Percentiles rank a stretch among this genome's conserved stretches.
phyloP scores from a whole-genome alignment of 2,113 vertebrate genomes.

The Oreotrochilus melanogaster region DNA sequence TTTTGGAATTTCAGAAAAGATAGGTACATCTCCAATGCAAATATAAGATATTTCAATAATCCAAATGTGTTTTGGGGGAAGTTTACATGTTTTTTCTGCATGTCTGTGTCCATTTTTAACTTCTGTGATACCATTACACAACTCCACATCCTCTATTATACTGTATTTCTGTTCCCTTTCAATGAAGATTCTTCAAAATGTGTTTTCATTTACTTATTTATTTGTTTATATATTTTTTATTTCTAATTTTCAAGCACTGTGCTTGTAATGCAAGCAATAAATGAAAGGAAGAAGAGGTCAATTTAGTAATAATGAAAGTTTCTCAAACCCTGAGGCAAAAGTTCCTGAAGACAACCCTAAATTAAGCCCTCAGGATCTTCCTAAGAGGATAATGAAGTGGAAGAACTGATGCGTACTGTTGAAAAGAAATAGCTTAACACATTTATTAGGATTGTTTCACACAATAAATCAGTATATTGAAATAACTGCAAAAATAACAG shows the following conservation, averaged over 20 bases:
- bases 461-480: conserved; percentile 35
- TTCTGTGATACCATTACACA: neutral
- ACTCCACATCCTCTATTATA: neutral
- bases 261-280: neutral
- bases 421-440: neutral
- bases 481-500: neutral
- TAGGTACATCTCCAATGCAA: neutral
- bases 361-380: neutral
- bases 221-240: neutral
- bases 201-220: neutral
- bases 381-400: neutral
- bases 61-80: neutral
- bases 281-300: neutral
- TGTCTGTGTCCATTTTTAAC: neutral
- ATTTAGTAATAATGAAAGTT: neutral
- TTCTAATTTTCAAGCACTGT: neutral
- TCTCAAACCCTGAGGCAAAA: neutral
- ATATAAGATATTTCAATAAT: neutral
- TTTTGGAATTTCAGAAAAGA: neutral
- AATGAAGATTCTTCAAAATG: neutral
- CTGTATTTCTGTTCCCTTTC: neutral
- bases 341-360: neutral
- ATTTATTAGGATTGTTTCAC: conserved; percentile 33
- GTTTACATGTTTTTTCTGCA: neutral
- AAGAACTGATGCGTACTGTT: neutral